Base-by-base conservation (phyloP, 2,888 invertebrate species). In the Malthinus flaveolus region DNA sequence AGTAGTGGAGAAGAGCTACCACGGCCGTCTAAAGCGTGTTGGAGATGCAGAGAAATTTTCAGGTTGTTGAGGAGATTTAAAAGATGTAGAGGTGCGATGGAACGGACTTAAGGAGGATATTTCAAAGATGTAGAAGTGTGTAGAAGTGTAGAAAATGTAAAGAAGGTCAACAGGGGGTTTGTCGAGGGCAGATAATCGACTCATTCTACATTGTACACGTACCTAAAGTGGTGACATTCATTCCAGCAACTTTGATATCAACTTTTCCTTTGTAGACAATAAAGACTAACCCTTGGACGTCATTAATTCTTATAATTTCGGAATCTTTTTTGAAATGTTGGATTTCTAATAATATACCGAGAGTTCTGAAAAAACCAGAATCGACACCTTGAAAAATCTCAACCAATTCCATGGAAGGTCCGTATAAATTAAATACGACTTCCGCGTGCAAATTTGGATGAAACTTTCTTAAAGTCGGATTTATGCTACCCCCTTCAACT, bases 271-370 rank as follows among this genome's bases (percentile, higher is more conserved):
- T 65, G 8, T 62, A 59, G 6, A 70, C 64, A n/a, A 68, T 58
- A 13, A 48, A 68, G 15, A 70, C 31, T 6, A 57, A 66, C 6
- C 55, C 42, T 42, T 70, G 68, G 11, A 71, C 62, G 32, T 71
- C 69, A 32, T 71, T 71, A 42, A 64, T 66, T 15, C 66, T 56
- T 23, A 71, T 67, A 11, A 71, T 67, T 7, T 64, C 59, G 0
- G 68, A 63, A 13, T 66, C 65, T 15, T 63, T 63, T 9, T 63
- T 66, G 13, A 57, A 66, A 50, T 67, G 66, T 9, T 47, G 39
- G 3, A 62, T 47, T 15, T 64, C 35, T 7, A 66, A 46, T 46
- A 58, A 32, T 1, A 50, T 34, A 2, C 60, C 59, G 9, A 68
- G 35, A 13, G 55, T 36, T 32, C 59, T 48, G 15, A 66, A 55